Evolutionary conservation across 2,113 vertebrate genomes (phyloP).

Genomic region (Zosterops japonicus): DNA sequence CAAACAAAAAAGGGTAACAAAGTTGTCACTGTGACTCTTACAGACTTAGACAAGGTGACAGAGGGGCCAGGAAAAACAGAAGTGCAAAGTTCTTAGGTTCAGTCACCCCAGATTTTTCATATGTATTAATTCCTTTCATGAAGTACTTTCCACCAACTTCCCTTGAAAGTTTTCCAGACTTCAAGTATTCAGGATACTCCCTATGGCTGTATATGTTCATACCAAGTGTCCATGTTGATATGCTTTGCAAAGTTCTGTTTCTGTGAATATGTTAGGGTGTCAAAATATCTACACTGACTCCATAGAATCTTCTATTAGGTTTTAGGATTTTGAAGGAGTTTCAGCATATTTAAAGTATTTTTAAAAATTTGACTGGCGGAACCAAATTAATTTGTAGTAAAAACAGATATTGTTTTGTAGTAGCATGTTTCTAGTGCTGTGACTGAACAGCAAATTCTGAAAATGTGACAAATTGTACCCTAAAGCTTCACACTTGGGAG

Average conservation of each 20-base stretch:
- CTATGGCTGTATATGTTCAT: not conserved
- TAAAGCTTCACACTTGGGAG: not conserved
- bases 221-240: not conserved
- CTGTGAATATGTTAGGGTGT: not conserved
- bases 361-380: not conserved
- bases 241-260: not conserved
- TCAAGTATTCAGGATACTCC: not conserved
- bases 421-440: not conserved
- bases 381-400: not conserved
- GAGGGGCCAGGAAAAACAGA: not conserved
- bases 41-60: not conserved
- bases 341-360: not conserved
- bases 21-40: not conserved
- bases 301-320: not conserved
- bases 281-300: not conserved
- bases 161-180: not conserved
- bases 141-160: not conserved
- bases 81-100: not conserved
- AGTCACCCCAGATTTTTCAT: not conserved
- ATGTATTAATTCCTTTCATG: not conserved
- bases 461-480: not conserved
- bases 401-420: not conserved
- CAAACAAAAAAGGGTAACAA: not conserved
- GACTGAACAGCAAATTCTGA: not conserved
- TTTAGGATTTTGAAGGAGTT: not conserved